Percentiles rank a stretch among this genome's conserved stretches.
Evolutionary conservation across 1,140 invertebrate species (phyloP).

Genomic region (Macrosteles quadrilineatus): DNA sequence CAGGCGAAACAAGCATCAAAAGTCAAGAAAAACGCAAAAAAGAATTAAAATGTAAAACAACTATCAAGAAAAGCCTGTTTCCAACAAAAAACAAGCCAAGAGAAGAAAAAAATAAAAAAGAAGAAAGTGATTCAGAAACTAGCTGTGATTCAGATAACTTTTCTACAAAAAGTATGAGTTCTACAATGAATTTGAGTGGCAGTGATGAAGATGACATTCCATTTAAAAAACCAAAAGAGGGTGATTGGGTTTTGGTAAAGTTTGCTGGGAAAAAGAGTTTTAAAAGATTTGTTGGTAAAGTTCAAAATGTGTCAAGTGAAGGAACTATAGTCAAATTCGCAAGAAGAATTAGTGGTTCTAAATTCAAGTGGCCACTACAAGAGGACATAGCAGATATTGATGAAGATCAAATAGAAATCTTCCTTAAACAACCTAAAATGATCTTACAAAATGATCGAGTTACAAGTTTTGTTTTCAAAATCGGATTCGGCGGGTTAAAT

Average conservation of each 20-base stretch:
- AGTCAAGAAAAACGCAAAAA: too few relatives aligned
- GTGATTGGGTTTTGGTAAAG: slow-evolving; percentile 11
- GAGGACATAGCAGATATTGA: background rate
- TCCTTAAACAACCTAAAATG: slow-evolving; percentile 7
- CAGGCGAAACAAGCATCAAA: too few relatives aligned
- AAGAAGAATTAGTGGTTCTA: background rate
- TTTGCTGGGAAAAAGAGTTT: slow-evolving; percentile 8
- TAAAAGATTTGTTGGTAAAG: background rate
- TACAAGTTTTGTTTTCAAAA: too few relatives aligned
- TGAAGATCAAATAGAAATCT: slow-evolving; percentile 15
- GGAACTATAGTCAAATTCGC: background rate
- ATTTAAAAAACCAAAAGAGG: background rate
- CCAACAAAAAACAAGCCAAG: background rate
- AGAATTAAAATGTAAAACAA: background rate
- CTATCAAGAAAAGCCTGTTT: background rate
- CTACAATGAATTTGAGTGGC: background rate
- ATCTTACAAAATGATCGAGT: background rate
- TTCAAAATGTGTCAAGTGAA: slow-evolving; percentile 5
- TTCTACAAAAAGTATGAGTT: slow-evolving; percentile 12
- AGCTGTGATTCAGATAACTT: background rate
- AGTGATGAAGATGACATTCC: slow-evolving; percentile 7
- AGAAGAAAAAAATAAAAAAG: slow-evolving; percentile 4
- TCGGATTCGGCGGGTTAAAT: too few relatives aligned
- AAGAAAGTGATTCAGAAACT: slow-evolving; percentile 3
- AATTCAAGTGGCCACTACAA: slow-evolving; percentile 1